Conservation (phyloP, 2,888 invertebrate genomes). For the Drosophila nr. perissopoda region DNA sequence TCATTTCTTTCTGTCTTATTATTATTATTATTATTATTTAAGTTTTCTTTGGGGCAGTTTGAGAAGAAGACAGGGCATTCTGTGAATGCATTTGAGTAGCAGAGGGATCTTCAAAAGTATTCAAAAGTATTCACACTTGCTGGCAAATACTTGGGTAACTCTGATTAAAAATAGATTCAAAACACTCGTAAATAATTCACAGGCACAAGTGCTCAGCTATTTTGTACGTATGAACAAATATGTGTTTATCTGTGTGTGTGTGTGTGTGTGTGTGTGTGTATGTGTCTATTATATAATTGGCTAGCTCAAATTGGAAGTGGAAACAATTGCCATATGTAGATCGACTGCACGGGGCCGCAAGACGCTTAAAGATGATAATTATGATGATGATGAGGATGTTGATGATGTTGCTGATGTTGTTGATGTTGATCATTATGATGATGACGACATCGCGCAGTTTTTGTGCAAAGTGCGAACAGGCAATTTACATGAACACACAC, state of each 20-base stretch:
- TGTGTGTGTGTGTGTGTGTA: neutral
- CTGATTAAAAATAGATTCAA: constrained; percentile 32
- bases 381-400: constrained; percentile 15
- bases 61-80: neutral
- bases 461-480: constrained; percentile 64
- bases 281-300: constrained; percentile 56
- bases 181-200: constrained; percentile 18
- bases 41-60: neutral
- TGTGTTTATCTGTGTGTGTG: neutral
- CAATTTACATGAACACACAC: constrained; percentile 56
- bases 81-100: neutral
- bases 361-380: constrained; percentile 23
- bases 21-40: neutral
- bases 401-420: constrained; percentile 13
- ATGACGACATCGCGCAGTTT: constrained; percentile 62
- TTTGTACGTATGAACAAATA: neutral
- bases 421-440: constrained; percentile 32
- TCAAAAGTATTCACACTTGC: constrained; percentile 19
- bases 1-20: neutral
- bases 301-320: constrained; percentile 60
- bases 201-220: constrained; percentile 16
- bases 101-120: constrained; percentile 15
- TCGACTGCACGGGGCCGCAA: constrained; percentile 48
- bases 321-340: constrained; percentile 66
- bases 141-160: constrained; percentile 14